Conservation (phyloP, 2,888 invertebrate species). For the Zygothrica quintamaculata region DNA sequence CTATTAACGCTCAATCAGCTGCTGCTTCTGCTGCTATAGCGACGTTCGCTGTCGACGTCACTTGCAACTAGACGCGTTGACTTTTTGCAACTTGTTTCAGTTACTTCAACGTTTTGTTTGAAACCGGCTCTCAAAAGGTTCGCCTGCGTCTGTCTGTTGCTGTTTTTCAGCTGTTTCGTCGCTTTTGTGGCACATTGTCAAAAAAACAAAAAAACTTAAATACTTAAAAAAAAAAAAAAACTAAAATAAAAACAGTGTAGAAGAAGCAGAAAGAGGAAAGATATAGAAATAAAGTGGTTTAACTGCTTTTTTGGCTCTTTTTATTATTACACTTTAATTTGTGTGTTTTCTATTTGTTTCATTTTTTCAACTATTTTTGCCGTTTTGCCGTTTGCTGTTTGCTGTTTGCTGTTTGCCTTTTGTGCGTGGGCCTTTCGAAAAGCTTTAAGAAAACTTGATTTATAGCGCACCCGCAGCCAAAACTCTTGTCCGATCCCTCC, state of each 20-base stretch:
- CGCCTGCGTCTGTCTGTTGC: slow-evolving; percentile 55
- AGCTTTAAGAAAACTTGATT: slow-evolving; percentile 70
- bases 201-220: slow-evolving; percentile 22
- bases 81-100: slow-evolving; percentile 51
- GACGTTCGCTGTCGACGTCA: slow-evolving; percentile 39
- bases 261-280: slow-evolving; percentile 21
- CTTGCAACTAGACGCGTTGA: slow-evolving; percentile 54
- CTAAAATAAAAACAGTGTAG: slow-evolving; percentile 5
- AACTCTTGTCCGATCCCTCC: slow-evolving; percentile 9
- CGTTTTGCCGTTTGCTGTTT: slow-evolving; percentile 46
- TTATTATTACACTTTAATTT: slow-evolving; percentile 73
- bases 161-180: slow-evolving; percentile 71
- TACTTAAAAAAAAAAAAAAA: slow-evolving; percentile 3
- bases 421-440: slow-evolving; percentile 72
- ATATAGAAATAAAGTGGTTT: slow-evolving; percentile 56
- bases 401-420: slow-evolving; percentile 50
- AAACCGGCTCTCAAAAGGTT: slow-evolving; percentile 75
- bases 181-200: slow-evolving; percentile 48
- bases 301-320: slow-evolving; percentile 72
- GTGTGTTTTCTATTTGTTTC: slow-evolving; percentile 70
- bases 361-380: slow-evolving; percentile 60
- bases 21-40: slow-evolving; percentile 47
- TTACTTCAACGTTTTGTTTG: slow-evolving; percentile 45
- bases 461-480: slow-evolving; percentile 50
- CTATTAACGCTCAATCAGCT: slow-evolving; percentile 67